Base-by-base conservation (phyloP, 2,797 vertebrate species). In the Cossypha heuglini region DNA sequence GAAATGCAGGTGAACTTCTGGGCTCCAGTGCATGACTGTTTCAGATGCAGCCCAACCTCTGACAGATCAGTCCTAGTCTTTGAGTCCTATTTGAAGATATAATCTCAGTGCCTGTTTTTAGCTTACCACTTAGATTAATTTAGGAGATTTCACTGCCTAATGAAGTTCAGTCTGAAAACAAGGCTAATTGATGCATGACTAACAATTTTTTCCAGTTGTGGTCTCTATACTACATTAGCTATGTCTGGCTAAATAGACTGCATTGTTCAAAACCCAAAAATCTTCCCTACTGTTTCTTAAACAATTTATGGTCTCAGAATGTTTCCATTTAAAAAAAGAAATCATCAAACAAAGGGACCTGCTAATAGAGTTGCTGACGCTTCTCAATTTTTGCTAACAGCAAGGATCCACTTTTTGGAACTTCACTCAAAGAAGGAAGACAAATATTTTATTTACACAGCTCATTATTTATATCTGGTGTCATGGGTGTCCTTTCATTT, bases 211-310 rank as follows among this genome's bases (percentile, higher is more conserved):
- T 90, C 80, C 63, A 90, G 5, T 71, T 93, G 63, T 85, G 80
- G 40, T 85, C 77, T 92, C 54, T 81, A 82, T 49, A 77, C 63
- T 67, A 25, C 38, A 85, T 89, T 62, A 85, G 55, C 74, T 81
- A 58, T 76, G 25, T 82, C 90, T 96, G 86, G 71, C 48, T 93
- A 73, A 84, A 76, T 19, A 76, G 71, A 74, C 31, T 4, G 0
- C 33, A 81, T 93, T 94, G 90, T 92, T 92, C 58, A 79, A 96
- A 95, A 75, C 42, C 42, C 40, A 15, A 28, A 92, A 94, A 62
- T 68, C 51, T 97, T 86, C 79, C 92, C 93, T 79, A 86, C 88
- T 84, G 74, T 85, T 94, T 85, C 80, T 85, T 67, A 73, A 94
- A 71, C 24, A 84, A 80, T 75, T 94, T 81, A 93, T 63, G 26